phyloP scores from a whole-genome alignment of 2,113 vertebrate genomes.

The Athene cunicularia region DNA sequence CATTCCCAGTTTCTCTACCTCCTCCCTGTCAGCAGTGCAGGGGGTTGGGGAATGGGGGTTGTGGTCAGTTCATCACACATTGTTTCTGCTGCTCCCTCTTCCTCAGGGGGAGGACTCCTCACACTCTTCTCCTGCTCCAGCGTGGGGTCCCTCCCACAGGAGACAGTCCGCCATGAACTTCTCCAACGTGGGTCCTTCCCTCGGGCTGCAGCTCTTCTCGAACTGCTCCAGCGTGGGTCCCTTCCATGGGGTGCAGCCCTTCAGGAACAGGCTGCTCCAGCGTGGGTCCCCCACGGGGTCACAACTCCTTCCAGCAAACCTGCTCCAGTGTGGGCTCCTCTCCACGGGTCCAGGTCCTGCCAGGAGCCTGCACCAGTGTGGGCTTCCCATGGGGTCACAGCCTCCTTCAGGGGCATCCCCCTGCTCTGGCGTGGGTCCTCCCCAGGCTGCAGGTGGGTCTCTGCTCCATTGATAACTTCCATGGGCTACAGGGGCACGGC shows the following conservation, averaged over 20 bases:
- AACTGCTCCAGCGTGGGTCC: neutral
- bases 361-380: neutral
- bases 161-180: neutral
- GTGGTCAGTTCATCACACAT: neutral
- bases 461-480: neutral
- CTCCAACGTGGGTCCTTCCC: neutral
- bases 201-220: neutral
- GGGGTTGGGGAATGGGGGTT: neutral
- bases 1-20: neutral
- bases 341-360: neutral
- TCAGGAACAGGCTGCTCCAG: neutral
- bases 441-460: too few species aligned
- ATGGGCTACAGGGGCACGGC: neutral
- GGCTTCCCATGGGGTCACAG: neutral
- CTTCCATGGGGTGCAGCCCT: neutral
- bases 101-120: neutral
- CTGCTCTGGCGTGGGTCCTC: neutral
- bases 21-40: fast-evolving
- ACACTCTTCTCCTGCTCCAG: neutral
- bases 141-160: neutral
- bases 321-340: neutral
- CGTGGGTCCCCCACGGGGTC: neutral
- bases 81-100: neutral
- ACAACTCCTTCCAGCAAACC: neutral
- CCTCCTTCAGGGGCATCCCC: neutral